Base-by-base conservation (phyloP, 92 coral and sea anemone genomes). In the Porites rus region DNA sequence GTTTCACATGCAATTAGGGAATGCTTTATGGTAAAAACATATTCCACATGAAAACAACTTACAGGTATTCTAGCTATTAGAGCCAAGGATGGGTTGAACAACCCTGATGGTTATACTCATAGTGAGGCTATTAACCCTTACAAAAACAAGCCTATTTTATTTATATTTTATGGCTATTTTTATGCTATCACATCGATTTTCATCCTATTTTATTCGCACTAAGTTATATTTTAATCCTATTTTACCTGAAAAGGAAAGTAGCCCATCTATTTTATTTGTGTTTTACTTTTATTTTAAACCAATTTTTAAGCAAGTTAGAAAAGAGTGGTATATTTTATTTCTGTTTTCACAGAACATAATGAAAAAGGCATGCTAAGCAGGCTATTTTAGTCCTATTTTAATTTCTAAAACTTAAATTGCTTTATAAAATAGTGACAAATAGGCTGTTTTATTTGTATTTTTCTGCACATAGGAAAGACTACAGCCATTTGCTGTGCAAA, bases 241-340 rank as follows among this genome's bases (percentile, higher is more conserved):
- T 67, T 67, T 67, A 28, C 24, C 24, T 67, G 72, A 67, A 3
- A 67, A 67, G 72, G 72, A 67, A 67, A 67, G 19, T 67, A 6
- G 72, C 7, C 38, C 72, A 67, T 67, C 72, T n/a, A 67, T 67
- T 67, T 67, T 67, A 67, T 67, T 67, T n/a, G n/a, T 67, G 72
- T n/a, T 67, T 67, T 67, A 67, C 72, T 67, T 1, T 43, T 67
- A 67, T 67, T 67, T 28, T 20, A 67, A 67, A 28, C 72, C 72
- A 6, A 67, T 67, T 67, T 67, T 67, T 0, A 24, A 24, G 24
- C 24, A 24, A 24, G 24, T 24, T 24, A 24, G 24, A 28, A 67
- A n/a, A 43, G 24, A 67, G 72, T 19, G 72, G 17, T 67, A 28
- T 67, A 67, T 18, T 19, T 67, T 20, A 67, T 67, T 14, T 12